Evolutionary conservation across 1,140 invertebrate genomes (phyloP).

Genomic region (Formica selysi): DNA sequence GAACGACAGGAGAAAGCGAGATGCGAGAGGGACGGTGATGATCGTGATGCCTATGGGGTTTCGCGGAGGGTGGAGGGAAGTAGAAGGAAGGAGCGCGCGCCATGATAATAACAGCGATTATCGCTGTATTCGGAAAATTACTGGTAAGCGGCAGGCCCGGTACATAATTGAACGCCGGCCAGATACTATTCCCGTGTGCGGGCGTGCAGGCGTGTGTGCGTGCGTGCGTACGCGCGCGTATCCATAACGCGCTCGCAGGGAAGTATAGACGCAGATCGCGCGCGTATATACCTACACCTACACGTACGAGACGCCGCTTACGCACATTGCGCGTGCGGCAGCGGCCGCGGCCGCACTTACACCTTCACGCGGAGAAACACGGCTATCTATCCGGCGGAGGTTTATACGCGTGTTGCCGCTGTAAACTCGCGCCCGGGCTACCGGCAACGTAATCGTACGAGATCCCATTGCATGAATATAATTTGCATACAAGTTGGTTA

Average conservation of each 20-base stretch:
- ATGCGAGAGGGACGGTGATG: constrained; percentile 32
- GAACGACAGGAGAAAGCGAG: constrained; percentile 51
- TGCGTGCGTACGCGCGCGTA: constrained; percentile 19
- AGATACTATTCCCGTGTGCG: constrained; percentile 64
- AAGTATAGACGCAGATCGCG: constrained; percentile 23
- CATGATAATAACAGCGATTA: constrained; percentile 81
- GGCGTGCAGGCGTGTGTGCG: not conserved
- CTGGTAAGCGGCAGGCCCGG: constrained; percentile 76
- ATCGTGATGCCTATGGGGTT: not conserved
- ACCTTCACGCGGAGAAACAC: constrained; percentile 78
- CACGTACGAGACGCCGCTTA: not conserved
- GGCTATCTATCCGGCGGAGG: constrained; percentile 84
- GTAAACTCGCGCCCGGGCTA: constrained; percentile 84
- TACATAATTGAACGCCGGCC: constrained; percentile 81
- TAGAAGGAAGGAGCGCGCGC: constrained; percentile 65
- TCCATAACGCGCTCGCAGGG: constrained; percentile 57
- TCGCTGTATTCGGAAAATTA: constrained; percentile 81
- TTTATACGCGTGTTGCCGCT: constrained; percentile 86
- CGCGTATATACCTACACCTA: constrained; percentile 3
- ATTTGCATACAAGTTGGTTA: constrained; percentile 87
- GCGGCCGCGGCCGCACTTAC: constrained; percentile 66
- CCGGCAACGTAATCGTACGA: constrained; percentile 84
- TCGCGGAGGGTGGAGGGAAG: constrained; percentile 57
- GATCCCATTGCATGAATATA: constrained; percentile 87
- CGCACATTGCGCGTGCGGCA: constrained; percentile 60